A percentile compares a stretch with the other conserved stretches of the same genome.
phyloP scores from a whole-genome alignment of 2,888 invertebrate species.

The Nasonia oneida region DNA sequence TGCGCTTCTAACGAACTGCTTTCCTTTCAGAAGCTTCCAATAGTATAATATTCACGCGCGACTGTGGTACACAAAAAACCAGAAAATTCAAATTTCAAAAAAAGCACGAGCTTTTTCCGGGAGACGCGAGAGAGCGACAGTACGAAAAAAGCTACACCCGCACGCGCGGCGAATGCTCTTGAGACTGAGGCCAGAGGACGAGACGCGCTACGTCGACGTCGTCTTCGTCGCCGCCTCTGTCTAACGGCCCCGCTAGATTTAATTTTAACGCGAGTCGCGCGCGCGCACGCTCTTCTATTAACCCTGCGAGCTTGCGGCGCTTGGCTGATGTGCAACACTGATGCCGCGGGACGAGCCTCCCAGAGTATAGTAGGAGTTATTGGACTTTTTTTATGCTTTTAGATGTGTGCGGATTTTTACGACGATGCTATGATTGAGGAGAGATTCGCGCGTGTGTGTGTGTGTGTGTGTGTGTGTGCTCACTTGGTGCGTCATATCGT shows the following conservation, averaged over 20 bases:
- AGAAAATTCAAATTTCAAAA: not conserved
- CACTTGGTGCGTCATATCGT: not conserved
- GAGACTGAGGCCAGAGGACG: constrained; percentile 79
- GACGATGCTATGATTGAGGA: not conserved
- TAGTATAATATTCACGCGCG: not conserved
- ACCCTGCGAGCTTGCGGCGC: not conserved
- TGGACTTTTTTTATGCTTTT: not conserved
- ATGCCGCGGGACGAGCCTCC: constrained; percentile 3
- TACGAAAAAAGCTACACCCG: constrained; percentile 68
- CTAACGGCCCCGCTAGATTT: constrained; percentile 73
- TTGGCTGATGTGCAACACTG: not conserved
- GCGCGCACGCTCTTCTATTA: constrained; percentile 32
- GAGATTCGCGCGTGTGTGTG: not conserved
- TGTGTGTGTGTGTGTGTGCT: not conserved
- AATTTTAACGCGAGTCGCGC: constrained; percentile 77
- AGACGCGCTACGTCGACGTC: constrained; percentile 69
- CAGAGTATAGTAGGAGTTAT: not conserved
- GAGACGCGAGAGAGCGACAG: not conserved
- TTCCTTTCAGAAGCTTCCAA: not conserved
- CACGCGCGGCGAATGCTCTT: constrained; percentile 76
- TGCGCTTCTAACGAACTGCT: not conserved
- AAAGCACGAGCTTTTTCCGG: not conserved
- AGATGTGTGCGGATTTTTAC: not conserved
- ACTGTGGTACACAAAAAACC: not conserved
- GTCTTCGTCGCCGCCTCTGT: constrained; percentile 48